Conservation (phyloP, 2,113 vertebrate genomes). For the Lethenteron camtschaticum region DNA sequence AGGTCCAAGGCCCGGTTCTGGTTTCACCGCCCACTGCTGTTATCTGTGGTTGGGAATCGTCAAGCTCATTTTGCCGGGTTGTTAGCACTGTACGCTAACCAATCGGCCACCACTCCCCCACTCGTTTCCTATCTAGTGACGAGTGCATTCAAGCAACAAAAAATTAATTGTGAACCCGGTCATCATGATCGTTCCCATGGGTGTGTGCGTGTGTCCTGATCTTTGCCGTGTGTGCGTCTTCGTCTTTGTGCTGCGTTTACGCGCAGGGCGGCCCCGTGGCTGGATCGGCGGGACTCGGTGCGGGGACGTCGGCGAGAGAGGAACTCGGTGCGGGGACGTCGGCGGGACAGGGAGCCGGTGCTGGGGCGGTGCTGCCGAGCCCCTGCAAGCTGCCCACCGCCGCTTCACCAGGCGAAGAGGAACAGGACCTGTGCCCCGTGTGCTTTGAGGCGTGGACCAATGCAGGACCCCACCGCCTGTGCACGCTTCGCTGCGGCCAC, state of each 20-base stretch:
- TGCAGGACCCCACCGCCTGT: constrained; percentile 55
- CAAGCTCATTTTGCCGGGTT: no score
- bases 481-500: constrained; percentile 65
- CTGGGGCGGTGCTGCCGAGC: not conserved
- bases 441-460: constrained; percentile 84
- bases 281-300: not conserved
- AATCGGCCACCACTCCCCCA: constrained; percentile 1
- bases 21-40: no score
- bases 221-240: not conserved
- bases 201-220: not conserved
- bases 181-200: not conserved
- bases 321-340: not conserved
- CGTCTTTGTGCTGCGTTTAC: not conserved
- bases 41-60: no score
- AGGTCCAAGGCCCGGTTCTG: no score
- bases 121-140: constrained; percentile 1
- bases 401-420: constrained; percentile 23
- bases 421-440: constrained; percentile 61
- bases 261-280: not conserved
- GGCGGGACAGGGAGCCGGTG: not conserved
- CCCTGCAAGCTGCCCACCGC: not conserved
- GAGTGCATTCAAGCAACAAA: not conserved
- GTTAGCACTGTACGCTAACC: no score
- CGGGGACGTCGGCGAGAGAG: not conserved
- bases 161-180: constrained; percentile 5